phyloP scores from a whole-genome alignment of 35 echinoderm and acorn worm genomes.

The Ptychodera flava region DNA sequence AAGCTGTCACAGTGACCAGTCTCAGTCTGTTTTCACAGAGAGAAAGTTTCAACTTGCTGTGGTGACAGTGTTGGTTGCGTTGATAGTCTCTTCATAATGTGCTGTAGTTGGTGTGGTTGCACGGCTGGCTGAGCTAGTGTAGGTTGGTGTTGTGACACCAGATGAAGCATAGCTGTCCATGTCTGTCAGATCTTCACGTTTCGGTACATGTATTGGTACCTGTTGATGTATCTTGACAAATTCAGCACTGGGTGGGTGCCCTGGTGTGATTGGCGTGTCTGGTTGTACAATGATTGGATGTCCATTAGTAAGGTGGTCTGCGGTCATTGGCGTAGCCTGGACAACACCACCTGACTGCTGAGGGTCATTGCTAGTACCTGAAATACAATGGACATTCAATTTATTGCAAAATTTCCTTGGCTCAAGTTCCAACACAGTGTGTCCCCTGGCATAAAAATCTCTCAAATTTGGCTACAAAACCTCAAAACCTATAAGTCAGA shows the following conservation, averaged over 20 bases:
- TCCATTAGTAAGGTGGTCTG: background rate
- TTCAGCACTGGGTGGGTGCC: background rate
- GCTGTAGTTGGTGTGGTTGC: background rate
- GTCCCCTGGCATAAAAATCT: too few relatives aligned
- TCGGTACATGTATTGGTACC: background rate
- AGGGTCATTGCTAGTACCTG: background rate
- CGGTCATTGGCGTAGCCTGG: background rate
- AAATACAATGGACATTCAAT: too few relatives aligned
- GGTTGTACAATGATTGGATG: background rate
- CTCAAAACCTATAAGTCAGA: too few relatives aligned
- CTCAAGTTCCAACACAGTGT: too few relatives aligned
- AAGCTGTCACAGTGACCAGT: too few relatives aligned
- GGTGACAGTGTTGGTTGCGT: background rate
- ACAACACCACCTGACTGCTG: background rate
- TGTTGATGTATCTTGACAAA: background rate
- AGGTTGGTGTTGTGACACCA: background rate
- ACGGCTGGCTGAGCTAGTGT: too few relatives aligned
- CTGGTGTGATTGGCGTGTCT: background rate
- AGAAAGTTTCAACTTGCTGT: background rate
- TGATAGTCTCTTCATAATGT: background rate
- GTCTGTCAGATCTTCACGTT: background rate
- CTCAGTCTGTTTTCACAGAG: too few relatives aligned
- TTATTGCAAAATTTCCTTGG: too few relatives aligned
- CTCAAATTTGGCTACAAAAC: too few relatives aligned
- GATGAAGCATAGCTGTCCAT: background rate